Conservation (phyloP, 2,113 vertebrate genomes). For the Nesoenas mayeri region DNA sequence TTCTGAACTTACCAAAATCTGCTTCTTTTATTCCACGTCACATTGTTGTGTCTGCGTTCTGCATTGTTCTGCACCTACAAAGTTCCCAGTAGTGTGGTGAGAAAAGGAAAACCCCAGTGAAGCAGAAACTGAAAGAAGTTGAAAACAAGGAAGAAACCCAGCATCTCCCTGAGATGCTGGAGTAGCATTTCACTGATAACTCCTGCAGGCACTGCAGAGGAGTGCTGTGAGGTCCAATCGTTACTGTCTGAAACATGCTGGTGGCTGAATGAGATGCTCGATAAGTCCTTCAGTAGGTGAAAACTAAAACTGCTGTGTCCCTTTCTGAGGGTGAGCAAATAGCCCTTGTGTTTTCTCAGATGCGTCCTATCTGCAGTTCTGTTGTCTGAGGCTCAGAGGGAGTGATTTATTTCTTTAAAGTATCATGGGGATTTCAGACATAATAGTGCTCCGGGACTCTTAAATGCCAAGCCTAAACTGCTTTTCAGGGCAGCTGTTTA, state of each 20-base stretch:
- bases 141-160: background rate
- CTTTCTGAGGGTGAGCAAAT: background rate
- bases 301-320: background rate
- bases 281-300: background rate
- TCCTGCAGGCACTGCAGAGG: background rate
- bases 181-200: background rate
- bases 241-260: background rate
- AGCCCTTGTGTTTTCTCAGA: constrained; percentile 12
- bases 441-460: background rate
- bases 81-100: background rate
- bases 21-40: background rate
- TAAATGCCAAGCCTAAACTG: background rate
- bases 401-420: constrained; percentile 2
- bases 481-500: background rate
- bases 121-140: background rate
- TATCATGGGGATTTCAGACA: background rate
- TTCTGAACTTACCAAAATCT: background rate
- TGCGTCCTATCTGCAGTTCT: background rate
- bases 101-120: background rate
- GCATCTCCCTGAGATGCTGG: background rate
- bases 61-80: background rate
- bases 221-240: background rate
- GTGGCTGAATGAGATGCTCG: constrained; percentile 2
- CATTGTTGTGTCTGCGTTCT: background rate
- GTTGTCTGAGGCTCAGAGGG: background rate